Evolutionary conservation across 2,797 vertebrate genomes (phyloP), one percentile per base, ranked within the genome.

Genomic region (Chelon auratus): DNA sequence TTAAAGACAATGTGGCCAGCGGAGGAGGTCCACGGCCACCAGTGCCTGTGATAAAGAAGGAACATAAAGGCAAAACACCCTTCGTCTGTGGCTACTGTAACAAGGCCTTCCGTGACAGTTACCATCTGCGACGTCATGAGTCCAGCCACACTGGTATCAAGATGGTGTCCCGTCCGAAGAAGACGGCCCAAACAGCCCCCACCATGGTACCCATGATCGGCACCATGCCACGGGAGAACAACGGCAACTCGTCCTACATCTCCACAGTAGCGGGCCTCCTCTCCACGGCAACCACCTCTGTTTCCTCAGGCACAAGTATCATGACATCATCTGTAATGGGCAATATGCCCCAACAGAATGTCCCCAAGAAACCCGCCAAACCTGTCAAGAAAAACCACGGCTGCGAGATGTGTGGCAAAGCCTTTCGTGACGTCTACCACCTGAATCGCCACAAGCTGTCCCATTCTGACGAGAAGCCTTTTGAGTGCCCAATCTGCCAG

Each of bases 81-180:
- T 99, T 99, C 87, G 95, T 99, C 89, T 99, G 98, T 43, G 97
- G 97, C 85, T 99, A 99, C 93, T 99, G 98, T 94, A 99, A 96
- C 95, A 99, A 99, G 95, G 98, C 97, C 83, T 99, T 99, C 93
- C 97, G 98, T 40, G 98, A 99, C 95, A 99, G 98, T 94, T 99
- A 99, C 94, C 98, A 99, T 93, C 95, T 99, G 92, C 95, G 98
- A 50, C 96, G 98, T 74, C 98, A 99, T 1, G 97, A 99, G 91
- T 99, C 97, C 89, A 98, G 98, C 94, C 98, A 99, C 93, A 99
- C 98, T 20, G 98, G 98, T 48, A 96, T 99, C 91, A 99, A 99
- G 93, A 96, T 99, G 96, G 97, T 99, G 93, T 98, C 97, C 26
- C 95, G 97, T 93, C 96, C 97, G 89, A 99, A 98, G 95, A 99